Conservation (phyloP, 1,140 invertebrate species). For the Drosophila grimshawi region DNA sequence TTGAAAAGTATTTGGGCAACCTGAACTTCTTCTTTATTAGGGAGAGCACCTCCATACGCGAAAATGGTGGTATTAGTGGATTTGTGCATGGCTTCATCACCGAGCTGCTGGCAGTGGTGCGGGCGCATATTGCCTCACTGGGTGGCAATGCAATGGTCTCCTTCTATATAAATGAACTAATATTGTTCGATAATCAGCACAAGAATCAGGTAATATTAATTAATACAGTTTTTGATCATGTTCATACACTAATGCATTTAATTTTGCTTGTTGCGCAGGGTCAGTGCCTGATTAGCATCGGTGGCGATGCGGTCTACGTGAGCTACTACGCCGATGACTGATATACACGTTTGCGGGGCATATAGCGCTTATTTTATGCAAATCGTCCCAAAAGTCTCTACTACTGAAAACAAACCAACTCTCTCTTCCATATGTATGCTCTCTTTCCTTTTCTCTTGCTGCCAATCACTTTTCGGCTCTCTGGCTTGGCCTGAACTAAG, state of each 20-base stretch:
- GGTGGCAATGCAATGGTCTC: constrained; percentile 98
- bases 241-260: background rate
- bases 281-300: constrained; percentile 97
- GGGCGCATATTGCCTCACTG: constrained; percentile 96
- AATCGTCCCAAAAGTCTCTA: constrained; percentile 79
- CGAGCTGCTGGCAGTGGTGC: constrained; percentile 94
- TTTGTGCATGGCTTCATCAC: constrained; percentile 97
- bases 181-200: constrained; percentile 95
- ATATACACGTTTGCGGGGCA: constrained; percentile 75
- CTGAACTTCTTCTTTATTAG: constrained; percentile 98
- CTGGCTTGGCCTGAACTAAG: constrained; percentile 20
- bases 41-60: constrained; percentile 95
- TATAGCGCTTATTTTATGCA: constrained; percentile 77
- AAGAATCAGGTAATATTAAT: constrained; percentile 94
- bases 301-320: constrained; percentile 95
- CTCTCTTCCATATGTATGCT: constrained; percentile 11
- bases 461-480: constrained; percentile 9
- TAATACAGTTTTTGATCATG: background rate
- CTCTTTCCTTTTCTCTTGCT: constrained; percentile 17
- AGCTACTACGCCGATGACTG: constrained; percentile 80
- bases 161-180: constrained; percentile 96
- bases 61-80: constrained; percentile 95
- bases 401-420: constrained; percentile 39
- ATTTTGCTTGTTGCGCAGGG: constrained; percentile 86
- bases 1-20: constrained; percentile 95